A percentile compares a stretch with the other conserved stretches of the same genome.
Evolutionary conservation across 2,797 vertebrate genomes (phyloP).

Genomic region (Bovichtus diacanthus): DNA sequence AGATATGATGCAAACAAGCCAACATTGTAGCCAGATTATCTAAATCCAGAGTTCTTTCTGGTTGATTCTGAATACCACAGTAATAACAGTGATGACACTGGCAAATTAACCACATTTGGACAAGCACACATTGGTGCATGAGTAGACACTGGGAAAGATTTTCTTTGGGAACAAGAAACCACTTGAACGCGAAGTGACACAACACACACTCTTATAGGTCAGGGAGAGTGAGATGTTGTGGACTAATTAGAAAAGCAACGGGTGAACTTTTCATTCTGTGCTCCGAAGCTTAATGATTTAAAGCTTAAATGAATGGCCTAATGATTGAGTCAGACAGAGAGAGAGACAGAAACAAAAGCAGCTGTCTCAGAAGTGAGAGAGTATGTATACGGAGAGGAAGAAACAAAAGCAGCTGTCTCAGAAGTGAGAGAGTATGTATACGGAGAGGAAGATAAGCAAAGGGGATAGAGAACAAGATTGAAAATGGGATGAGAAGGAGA

Average conservation of each 20-base stretch:
- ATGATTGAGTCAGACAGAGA: slow-evolving; percentile 65
- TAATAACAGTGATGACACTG: not conserved
- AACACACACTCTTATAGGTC: slow-evolving; percentile 42
- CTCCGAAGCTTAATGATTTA: slow-evolving; percentile 73
- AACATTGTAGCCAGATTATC: not conserved
- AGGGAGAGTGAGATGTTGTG: slow-evolving; percentile 48
- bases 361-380: slow-evolving; percentile 60
- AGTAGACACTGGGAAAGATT: slow-evolving; percentile 8
- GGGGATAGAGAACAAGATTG: slow-evolving; percentile 57
- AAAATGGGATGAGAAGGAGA: slow-evolving; percentile 55
- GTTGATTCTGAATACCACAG: not conserved
- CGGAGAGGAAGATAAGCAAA: slow-evolving; percentile 58
- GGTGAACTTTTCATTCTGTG: slow-evolving; percentile 58
- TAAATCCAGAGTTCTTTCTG: not conserved
- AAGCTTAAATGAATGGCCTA: slow-evolving; percentile 69
- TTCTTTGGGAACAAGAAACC: slow-evolving; percentile 15
- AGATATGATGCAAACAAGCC: not conserved
- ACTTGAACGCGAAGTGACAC: slow-evolving; percentile 16
- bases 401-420: slow-evolving; percentile 69
- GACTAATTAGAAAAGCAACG: slow-evolving; percentile 72
- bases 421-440: slow-evolving; percentile 51
- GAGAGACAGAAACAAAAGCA: slow-evolving; percentile 63
- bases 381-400: slow-evolving; percentile 32
- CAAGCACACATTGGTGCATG: not conserved
- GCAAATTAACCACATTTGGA: slow-evolving; percentile 8